Conservation (phyloP, 2,888 invertebrate species). For the Drosophila bunnanda region DNA sequence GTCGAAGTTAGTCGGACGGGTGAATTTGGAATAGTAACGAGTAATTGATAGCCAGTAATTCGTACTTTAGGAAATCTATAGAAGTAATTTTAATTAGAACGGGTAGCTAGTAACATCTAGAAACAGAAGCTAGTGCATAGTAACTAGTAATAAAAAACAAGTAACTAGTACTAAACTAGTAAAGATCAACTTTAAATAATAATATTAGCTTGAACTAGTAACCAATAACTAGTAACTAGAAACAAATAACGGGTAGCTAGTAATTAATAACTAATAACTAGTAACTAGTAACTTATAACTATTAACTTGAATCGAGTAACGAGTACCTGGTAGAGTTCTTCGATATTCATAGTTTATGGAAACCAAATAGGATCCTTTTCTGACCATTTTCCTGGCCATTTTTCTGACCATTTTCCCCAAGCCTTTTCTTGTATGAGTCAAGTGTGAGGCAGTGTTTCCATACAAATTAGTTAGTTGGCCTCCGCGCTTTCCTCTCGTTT, state of each 20-base stretch:
- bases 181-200: neutral
- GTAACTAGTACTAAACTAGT: neutral
- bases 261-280: neutral
- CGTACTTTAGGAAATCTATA: no score
- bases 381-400: neutral
- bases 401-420: neutral
- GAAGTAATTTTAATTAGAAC: no score
- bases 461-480: slow-evolving; percentile 20
- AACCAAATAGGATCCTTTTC: neutral
- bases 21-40: neutral
- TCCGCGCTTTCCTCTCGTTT: slow-evolving; percentile 9
- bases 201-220: no score
- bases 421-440: neutral
- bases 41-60: neutral
- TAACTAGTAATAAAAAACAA: neutral
- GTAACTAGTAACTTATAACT: neutral
- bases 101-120: neutral
- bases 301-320: no score
- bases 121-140: neutral
- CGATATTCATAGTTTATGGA: neutral
- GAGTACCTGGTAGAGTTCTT: neutral
- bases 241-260: neutral
- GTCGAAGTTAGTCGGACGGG: neutral
- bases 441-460: neutral
- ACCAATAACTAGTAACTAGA: neutral